Percentiles rank a stretch among this genome's conserved stretches.
These are phyloP conservation scores for Drosophila seguyi DNA, from an alignment of 1,140 invertebrate species.

Conservation along the genomic window DNA sequence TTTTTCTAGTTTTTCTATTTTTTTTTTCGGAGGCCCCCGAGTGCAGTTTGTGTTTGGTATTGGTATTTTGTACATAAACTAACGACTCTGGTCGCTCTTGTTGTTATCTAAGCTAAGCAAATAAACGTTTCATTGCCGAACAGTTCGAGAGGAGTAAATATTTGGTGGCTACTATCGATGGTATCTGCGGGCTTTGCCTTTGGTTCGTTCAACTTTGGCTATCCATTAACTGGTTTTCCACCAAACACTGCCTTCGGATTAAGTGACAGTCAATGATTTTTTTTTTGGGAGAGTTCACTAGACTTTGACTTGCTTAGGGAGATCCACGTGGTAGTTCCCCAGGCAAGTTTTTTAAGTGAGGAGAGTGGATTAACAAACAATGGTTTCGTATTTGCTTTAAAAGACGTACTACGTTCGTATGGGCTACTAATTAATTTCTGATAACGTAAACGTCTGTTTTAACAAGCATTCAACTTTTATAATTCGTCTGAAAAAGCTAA, in stretches of 20 bases:
- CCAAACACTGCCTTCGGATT: not conserved
- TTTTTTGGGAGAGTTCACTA: not conserved
- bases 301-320: not conserved
- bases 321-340: not conserved
- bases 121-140: slow-evolving; percentile 45
- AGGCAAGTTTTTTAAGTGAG: not conserved
- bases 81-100: slow-evolving; percentile 51
- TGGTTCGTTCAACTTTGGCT: slow-evolving; percentile 16
- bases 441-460: not conserved
- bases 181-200: not conserved
- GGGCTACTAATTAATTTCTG: not conserved
- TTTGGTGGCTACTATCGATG: slow-evolving; percentile 6
- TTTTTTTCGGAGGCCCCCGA: slow-evolving; percentile 7
- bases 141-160: slow-evolving; percentile 21
- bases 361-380: not conserved
- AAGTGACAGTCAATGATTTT: slow-evolving; percentile 16
- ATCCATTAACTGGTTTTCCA: slow-evolving; percentile 15
- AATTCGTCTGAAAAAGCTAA: not conserved
- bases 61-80: slow-evolving; percentile 62
- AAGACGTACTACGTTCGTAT: no score
- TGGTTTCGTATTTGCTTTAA: not conserved
- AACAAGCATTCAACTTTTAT: not conserved
- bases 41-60: slow-evolving; percentile 25
- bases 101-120: slow-evolving; percentile 70
- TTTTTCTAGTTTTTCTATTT: not conserved